Evolutionary conservation across 2,888 invertebrate genomes (phyloP).

Genomic region (Ceramica pisi): DNA sequence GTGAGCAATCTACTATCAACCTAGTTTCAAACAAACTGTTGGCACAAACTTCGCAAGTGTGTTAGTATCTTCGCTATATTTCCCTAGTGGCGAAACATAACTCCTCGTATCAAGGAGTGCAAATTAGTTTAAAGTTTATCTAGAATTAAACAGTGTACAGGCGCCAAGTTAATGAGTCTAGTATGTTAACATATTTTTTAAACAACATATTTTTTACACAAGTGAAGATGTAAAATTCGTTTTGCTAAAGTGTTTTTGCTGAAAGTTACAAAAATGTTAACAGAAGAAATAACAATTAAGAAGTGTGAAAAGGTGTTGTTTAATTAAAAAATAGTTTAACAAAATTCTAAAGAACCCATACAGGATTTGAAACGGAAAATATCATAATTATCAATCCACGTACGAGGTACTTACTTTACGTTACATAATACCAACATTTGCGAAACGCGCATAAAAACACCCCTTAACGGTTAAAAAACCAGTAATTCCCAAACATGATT

Average conservation of each 20-base stretch:
- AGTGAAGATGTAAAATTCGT: too few species aligned
- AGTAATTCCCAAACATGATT: slow-evolving; percentile 19
- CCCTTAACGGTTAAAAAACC: neutral
- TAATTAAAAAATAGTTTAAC: neutral
- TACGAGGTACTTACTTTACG: too few species aligned
- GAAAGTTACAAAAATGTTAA: too few species aligned
- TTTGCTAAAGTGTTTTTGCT: too few species aligned
- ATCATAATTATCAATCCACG: neutral
- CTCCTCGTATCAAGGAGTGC: slow-evolving; percentile 22
- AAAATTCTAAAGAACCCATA: neutral
- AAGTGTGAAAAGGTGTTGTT: too few species aligned
- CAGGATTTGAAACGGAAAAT: too few species aligned
- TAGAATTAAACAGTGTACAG: slow-evolving; percentile 8
- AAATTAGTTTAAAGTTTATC: slow-evolving; percentile 48
- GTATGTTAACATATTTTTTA: too few species aligned
- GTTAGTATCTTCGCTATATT: slow-evolving; percentile 50
- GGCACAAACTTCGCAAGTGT: slow-evolving; percentile 32
- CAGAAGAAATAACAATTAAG: too few species aligned
- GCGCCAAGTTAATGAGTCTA: neutral
- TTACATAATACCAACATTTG: neutral
- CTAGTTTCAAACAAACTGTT: slow-evolving; percentile 38
- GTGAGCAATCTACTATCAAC: slow-evolving; percentile 39
- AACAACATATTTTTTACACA: too few species aligned
- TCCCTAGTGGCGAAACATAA: slow-evolving; percentile 44
- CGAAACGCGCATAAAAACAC: neutral